Evolutionary conservation across 2,113 vertebrate species (phyloP).

Genomic region (Empidonax alnorum): DNA sequence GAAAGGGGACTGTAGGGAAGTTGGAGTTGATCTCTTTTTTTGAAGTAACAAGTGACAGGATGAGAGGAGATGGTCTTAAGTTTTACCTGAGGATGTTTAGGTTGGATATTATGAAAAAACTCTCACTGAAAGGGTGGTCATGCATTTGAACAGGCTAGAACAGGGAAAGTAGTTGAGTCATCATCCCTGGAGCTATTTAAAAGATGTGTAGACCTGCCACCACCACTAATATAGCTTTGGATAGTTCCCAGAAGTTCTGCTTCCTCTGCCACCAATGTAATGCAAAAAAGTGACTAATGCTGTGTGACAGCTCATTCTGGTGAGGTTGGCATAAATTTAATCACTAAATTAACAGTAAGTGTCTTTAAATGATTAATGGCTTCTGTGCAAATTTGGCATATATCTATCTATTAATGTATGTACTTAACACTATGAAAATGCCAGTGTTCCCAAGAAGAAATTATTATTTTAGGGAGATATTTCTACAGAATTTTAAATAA

Average conservation of each 20-base stretch:
- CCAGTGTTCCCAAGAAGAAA: not conserved
- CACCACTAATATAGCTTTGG: not conserved
- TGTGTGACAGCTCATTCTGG: not conserved
- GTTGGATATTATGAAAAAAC: not conserved
- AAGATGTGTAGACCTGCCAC: not conserved
- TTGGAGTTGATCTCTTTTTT: accelerated
- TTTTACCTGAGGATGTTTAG: not conserved
- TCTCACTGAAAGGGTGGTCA: not conserved
- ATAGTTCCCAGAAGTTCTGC: not conserved
- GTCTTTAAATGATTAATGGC: not conserved
- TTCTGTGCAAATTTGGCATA: not conserved
- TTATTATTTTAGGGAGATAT: not conserved
- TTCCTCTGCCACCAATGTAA: not conserved
- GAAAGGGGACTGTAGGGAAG: not conserved
- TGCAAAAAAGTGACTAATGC: not conserved
- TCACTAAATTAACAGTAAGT: not conserved
- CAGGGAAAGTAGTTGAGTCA: not conserved
- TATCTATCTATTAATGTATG: not conserved
- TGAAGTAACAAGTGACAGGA: not conserved
- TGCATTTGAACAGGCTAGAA: not conserved
- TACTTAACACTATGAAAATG: not conserved
- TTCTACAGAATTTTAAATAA: not conserved
- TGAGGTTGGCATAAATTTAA: not conserved
- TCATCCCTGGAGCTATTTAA: not conserved
- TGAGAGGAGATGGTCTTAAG: not conserved